phyloP scores from a whole-genome alignment of 2,888 invertebrate species.

The Anaspis maculata region DNA sequence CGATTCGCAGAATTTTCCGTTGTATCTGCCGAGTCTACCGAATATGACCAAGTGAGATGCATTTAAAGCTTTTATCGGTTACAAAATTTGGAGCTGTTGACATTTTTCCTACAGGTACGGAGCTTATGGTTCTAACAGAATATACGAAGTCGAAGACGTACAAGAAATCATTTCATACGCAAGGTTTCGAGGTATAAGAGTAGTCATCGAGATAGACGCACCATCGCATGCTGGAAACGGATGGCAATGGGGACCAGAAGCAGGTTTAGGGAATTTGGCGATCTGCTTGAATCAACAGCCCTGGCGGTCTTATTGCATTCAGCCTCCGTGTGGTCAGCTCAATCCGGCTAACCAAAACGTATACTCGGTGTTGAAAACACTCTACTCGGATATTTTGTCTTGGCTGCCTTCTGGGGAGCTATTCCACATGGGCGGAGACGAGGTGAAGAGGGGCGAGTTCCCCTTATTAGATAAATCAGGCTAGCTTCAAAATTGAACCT shows the following conservation, averaged over 20 bases:
- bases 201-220: slow-evolving; percentile 82
- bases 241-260: slow-evolving; percentile 70
- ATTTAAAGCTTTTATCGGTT: no score
- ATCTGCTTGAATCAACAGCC: slow-evolving; percentile 59
- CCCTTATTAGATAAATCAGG: not conserved
- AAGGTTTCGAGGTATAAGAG: slow-evolving; percentile 68
- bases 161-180: slow-evolving; percentile 67
- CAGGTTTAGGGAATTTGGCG: slow-evolving; percentile 54
- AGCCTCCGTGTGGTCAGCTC: slow-evolving; percentile 80
- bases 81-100: no score
- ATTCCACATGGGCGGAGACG: slow-evolving; percentile 81
- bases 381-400: slow-evolving; percentile 62
- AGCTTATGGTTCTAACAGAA: slow-evolving; percentile 60
- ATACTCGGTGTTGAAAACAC: slow-evolving; percentile 56
- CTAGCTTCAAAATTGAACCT: slow-evolving; percentile 2
- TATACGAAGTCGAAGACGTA: slow-evolving; percentile 61
- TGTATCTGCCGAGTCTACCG: slow-evolving; percentile 66
- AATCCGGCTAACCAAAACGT: slow-evolving; percentile 68
- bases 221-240: slow-evolving; percentile 81
- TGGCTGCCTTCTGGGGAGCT: slow-evolving; percentile 49
- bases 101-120: no score
- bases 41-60: slow-evolving; percentile 62
- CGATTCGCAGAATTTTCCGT: slow-evolving; percentile 88
- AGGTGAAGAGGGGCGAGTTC: no score
- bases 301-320: slow-evolving; percentile 66